Conservation (phyloP, 1,140 invertebrate species). For the Panagrolaimus sp. region DNA sequence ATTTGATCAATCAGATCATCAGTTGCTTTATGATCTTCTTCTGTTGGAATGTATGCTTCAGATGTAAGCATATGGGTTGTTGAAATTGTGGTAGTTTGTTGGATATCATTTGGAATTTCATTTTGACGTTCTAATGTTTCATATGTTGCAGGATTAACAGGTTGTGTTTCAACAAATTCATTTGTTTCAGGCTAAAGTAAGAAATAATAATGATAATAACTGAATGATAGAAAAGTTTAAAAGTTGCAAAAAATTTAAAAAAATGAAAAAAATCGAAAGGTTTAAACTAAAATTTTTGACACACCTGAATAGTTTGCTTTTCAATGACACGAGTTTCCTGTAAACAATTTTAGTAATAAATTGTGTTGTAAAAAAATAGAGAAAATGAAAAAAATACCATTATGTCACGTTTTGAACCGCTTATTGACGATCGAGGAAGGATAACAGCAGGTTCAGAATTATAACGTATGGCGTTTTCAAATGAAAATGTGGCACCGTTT, state of each 20-base stretch:
- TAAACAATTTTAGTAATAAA: background rate
- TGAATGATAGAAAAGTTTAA: constrained; percentile 12
- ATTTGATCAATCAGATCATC: constrained; percentile 44
- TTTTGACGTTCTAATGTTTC: constrained; percentile 10
- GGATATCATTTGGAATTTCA: background rate
- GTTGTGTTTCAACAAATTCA: background rate
- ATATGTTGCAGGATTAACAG: constrained; percentile 15
- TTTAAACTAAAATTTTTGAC: background rate
- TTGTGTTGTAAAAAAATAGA: background rate
- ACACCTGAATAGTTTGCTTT: constrained; percentile 6
- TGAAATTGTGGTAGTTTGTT: constrained; percentile 13
- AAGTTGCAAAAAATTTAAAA: background rate
- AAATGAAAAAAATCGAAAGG: background rate
- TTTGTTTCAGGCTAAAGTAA: background rate
- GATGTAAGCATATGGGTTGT: background rate
- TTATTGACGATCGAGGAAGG: background rate
- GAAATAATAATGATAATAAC: background rate
- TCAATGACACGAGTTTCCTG: constrained; percentile 6
- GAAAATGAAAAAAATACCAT: background rate
- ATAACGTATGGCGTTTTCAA: constrained; percentile 20
- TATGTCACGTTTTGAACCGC: background rate
- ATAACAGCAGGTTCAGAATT: background rate
- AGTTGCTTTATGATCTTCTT: constrained; percentile 14
- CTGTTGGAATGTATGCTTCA: background rate
- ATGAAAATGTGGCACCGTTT: constrained; percentile 63